Evolutionary conservation across 2,888 invertebrate species (phyloP), one percentile per base, ranked within the genome.

Genomic region (Strigamia transsilvanica): DNA sequence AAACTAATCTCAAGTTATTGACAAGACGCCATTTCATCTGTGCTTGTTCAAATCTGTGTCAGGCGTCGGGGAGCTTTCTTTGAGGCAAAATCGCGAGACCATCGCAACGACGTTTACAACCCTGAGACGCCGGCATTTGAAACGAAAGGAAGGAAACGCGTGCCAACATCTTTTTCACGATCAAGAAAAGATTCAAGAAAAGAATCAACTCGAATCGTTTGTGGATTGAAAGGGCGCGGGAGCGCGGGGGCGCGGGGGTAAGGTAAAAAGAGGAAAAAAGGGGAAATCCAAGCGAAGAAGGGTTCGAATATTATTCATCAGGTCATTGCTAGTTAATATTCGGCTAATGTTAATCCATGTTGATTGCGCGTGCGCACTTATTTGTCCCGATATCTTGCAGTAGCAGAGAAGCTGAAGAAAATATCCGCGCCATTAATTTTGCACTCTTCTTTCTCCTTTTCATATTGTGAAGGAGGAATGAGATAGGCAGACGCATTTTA

Each of bases 351-450:
- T 56, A 56, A 56, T 56, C 56, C 56, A 56, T 56, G 56, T 56
- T 56, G 56, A 56, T 56, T 56, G 56, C 56, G 56, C 56, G 10
- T 5, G 18, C 66, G 21, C 38, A 2, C 73, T 81, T 81, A 81
- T 81, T 81, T 81, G 73, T 81, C 81, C 73, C 81, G 81, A 81
- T 81, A 81, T 81, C 81, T 81, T 18, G n/a, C 10, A 23, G 78
- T 38, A 73, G 81, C 81, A 81, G 73, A 66, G 73, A 66, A 81
- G 81, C 81, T 81, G 73, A 81, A 81, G 81, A 81, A 81, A 56
- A 81, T 81, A 32, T 81, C 81, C 81, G 81, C 73, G 41, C 81
- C 81, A 81, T 81, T 81, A 81, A 81, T 81, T 81, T 81, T 81
- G 81, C 81, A 81, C 38, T 81, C 66, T 73, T 73, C 81, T 66